These are phyloP conservation scores for Lordiphosa stackelbergi DNA, from an alignment of 1,140 invertebrate species.

Conservation along the genomic window DNA sequence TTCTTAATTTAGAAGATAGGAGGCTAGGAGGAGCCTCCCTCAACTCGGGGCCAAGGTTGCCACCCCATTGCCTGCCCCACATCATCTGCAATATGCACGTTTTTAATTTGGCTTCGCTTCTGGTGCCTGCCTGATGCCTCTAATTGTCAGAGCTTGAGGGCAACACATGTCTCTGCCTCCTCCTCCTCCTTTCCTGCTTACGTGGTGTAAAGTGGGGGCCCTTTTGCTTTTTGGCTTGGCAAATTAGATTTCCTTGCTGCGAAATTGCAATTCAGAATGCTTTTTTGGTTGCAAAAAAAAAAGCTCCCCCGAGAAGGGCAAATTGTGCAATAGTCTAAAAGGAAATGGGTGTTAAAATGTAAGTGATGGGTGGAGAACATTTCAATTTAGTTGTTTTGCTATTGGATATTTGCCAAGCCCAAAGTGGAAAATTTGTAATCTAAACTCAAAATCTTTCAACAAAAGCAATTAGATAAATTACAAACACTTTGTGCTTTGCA, in stretches of 20 bases:
- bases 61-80: neutral
- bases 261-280: constrained; percentile 52
- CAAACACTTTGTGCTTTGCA: constrained; percentile 10
- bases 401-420: constrained; percentile 13
- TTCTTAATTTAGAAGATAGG: constrained; percentile 18
- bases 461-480: constrained; percentile 20
- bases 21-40: neutral
- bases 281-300: constrained; percentile 1
- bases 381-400: constrained; percentile 7
- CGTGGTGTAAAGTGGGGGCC: constrained; percentile 18
- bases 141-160: constrained; percentile 42
- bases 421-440: constrained; percentile 8
- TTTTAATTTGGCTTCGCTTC: constrained; percentile 36
- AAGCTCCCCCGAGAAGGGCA: neutral
- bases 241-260: constrained; percentile 51
- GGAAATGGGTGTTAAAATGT: constrained; percentile 28
- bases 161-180: constrained; percentile 9
- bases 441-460: neutral
- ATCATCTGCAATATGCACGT: constrained; percentile 31
- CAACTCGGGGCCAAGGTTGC: constrained; percentile 25
- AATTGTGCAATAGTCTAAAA: constrained; percentile 5
- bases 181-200: neutral
- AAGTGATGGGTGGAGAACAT: constrained; percentile 11
- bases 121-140: constrained; percentile 23
- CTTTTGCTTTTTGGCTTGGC: constrained; percentile 33